Conservation (phyloP, 2,797 vertebrate genomes). For the Mionectes olivaceus region DNA sequence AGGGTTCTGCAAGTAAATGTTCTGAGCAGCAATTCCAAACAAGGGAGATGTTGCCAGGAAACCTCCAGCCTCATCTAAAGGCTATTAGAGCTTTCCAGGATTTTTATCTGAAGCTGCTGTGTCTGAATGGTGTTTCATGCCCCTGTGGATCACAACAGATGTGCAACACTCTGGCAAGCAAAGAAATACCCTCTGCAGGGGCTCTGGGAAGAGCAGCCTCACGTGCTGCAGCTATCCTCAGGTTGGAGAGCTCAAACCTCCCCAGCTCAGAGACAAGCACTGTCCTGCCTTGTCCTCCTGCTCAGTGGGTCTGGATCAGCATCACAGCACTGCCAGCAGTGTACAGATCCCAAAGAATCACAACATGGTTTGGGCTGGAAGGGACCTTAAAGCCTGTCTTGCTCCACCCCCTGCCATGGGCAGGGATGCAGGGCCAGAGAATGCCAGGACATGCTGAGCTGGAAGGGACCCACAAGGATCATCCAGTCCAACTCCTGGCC, state of each 20-base stretch:
- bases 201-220: neutral
- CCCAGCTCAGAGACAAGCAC: neutral
- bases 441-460: neutral
- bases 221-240: rapidly evolving
- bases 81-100: neutral
- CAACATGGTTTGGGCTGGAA: neutral
- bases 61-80: neutral
- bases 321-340: neutral
- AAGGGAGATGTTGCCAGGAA: neutral
- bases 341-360: neutral
- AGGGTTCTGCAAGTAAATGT: neutral
- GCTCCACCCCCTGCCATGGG: neutral
- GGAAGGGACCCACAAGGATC: neutral
- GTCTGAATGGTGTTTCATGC: rapidly evolving
- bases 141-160: neutral
- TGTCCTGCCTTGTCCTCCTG: neutral
- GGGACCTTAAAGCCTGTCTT: neutral
- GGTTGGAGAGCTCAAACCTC: neutral
- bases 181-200: neutral
- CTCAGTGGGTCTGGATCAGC: neutral
- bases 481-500: neutral
- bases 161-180: neutral
- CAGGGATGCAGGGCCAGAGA: neutral
- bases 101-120: neutral
- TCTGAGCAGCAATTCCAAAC: neutral